Base-by-base conservation (phyloP, 1,140 invertebrate species). In the Palaemon carinicauda region DNA sequence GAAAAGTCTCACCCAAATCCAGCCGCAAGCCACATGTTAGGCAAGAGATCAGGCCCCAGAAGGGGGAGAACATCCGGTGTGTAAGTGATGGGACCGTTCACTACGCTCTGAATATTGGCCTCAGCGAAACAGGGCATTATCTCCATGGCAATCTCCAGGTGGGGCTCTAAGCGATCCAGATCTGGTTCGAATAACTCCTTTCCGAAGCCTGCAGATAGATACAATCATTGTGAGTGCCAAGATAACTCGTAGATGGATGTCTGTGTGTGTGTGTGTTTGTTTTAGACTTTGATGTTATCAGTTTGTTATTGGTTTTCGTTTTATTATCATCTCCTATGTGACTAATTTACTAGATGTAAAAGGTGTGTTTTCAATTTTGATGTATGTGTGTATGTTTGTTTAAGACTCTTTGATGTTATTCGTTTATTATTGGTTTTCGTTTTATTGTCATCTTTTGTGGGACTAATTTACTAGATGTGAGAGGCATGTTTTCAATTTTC, bases 51-150 rank as follows among this genome's bases (percentile, higher is more conserved):
- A 74, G 92, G 92, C 17, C 92, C 92, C 5, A 92, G 60, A 54
- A 91, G 83, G 12, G 92, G 91, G 24, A 91, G 80, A 10, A 91
- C 29, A 82, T 92, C 91, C 3, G 91, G 91, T 15, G 91, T 90
- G 81, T 92, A 92, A 24, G 91, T 92, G 65, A 92, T 92, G 19
- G 92, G 91, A 9, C 92, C 92, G 75, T 90, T 90, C 17, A 92
- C 90, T 12, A 91, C 90, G n/a, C 89, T 91, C 52, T 91, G 89
- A 15, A 92, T 91, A 51, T 90, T 90, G 10, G 90, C 91, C 7
- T 87, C 82, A 19, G 83, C 78, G 31, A 92, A 89, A 17, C 89
- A 88, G 2, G 92, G 92, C 0, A 92, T 56, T 51, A 91, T 51
- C 27, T 91, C 89, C 91, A 92, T 92, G 1, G 91, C 91, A 3